Evolutionary conservation across 1,140 invertebrate genomes (phyloP).

Genomic region (Neuroterus valhalla): DNA sequence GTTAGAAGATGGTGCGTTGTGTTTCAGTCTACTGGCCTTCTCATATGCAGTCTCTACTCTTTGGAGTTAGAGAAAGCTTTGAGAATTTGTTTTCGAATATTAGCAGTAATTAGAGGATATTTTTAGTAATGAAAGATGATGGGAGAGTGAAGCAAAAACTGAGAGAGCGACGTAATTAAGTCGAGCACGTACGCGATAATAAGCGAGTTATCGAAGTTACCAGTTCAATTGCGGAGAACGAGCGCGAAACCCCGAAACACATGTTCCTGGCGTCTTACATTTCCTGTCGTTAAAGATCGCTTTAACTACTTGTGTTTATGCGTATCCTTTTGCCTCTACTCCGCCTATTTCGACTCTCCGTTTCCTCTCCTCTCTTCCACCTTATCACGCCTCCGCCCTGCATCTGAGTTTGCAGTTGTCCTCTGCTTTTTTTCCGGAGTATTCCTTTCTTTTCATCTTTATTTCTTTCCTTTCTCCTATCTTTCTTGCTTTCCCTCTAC

Average conservation of each 20-base stretch:
- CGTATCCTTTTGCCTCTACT: slow-evolving; percentile 42
- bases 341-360: slow-evolving; percentile 28
- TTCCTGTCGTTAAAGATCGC: slow-evolving; percentile 72
- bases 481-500: not conserved
- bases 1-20: no score
- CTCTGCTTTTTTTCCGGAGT: not conserved
- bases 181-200: slow-evolving; percentile 47
- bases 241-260: slow-evolving; percentile 66
- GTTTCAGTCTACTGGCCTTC: no score
- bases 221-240: slow-evolving; percentile 61
- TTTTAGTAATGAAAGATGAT: slow-evolving; percentile 29
- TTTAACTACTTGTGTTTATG: slow-evolving; percentile 63
- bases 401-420: not conserved
- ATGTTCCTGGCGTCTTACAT: slow-evolving; percentile 65
- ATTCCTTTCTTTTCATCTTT: not conserved
- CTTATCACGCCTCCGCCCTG: slow-evolving; percentile 11
- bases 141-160: slow-evolving; percentile 19
- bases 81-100: slow-evolving; percentile 44
- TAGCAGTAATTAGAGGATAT: slow-evolving; percentile 9
- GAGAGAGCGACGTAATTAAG: slow-evolving; percentile 50
- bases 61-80: slow-evolving; percentile 36
- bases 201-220: slow-evolving; percentile 59
- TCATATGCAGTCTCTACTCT: not conserved
- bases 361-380: slow-evolving; percentile 39
- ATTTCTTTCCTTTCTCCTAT: slow-evolving; percentile 28